phyloP scores from a whole-genome alignment of 2,113 vertebrate species.

The Coptodon rendalli region DNA sequence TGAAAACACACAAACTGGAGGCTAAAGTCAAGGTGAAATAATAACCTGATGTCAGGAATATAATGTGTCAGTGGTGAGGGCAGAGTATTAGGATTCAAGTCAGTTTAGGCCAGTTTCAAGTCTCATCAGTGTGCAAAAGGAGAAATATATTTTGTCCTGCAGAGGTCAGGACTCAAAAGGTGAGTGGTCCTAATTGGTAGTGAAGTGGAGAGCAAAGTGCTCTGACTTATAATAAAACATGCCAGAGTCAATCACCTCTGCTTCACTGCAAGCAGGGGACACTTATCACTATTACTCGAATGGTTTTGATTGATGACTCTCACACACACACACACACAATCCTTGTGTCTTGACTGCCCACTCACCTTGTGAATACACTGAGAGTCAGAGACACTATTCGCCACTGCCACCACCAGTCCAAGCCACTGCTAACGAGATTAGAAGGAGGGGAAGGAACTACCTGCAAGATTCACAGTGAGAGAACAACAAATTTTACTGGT shows the following conservation, averaged over 20 bases:
- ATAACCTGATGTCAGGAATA: background rate
- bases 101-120: background rate
- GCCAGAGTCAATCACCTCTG: conserved; percentile 20
- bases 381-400: background rate
- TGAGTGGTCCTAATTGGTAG: background rate
- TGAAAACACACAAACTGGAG: background rate
- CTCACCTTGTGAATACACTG: background rate
- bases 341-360: background rate
- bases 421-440: background rate
- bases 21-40: background rate
- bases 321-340: background rate
- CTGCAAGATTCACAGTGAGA: background rate
- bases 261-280: background rate
- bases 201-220: conserved; percentile 7
- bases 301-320: background rate
- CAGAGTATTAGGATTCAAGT: background rate
- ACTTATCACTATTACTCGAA: conserved; percentile 11
- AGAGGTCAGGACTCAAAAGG: background rate
- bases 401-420: background rate
- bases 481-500: background rate
- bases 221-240: conserved; percentile 35
- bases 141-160: background rate
- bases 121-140: background rate
- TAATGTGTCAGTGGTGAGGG: background rate
- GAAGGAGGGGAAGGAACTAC: background rate